phyloP scores from a whole-genome alignment of 2,113 vertebrate species.

The Oncorhynchus clarkii region DNA sequence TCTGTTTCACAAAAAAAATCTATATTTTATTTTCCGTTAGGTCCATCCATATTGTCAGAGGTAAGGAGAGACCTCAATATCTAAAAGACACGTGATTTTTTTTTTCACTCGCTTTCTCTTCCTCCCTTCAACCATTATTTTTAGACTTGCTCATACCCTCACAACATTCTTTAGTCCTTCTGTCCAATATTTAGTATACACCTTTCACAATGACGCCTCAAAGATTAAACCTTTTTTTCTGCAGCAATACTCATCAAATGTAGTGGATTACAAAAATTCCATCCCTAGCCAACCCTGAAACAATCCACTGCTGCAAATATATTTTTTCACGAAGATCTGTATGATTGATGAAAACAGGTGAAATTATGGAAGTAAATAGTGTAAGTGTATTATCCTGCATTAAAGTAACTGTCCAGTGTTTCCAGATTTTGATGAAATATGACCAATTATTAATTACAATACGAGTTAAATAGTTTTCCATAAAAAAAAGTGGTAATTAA shows the following conservation, averaged over 20 bases:
- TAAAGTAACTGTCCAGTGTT: neutral
- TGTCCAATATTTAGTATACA: neutral
- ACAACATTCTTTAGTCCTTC: neutral
- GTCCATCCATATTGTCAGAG: neutral
- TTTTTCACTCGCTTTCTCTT: neutral
- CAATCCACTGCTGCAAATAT: neutral
- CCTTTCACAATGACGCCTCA: neutral
- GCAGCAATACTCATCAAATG: neutral
- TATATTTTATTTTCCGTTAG: neutral
- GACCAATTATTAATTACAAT: no score
- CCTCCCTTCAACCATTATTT: neutral
- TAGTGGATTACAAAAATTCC: neutral
- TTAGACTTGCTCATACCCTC: neutral
- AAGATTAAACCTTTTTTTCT: neutral
- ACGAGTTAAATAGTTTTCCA: no score
- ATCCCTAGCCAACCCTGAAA: neutral
- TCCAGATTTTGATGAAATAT: neutral
- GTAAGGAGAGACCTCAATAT: neutral
- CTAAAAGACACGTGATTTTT: no score
- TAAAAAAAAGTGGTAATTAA: no score
- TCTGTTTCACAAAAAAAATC: no score
- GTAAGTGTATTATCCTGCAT: neutral
- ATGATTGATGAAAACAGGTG: neutral
- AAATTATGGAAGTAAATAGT: neutral
- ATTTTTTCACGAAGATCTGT: no score